phyloP scores from a whole-genome alignment of 2,113 vertebrate species.

The Engraulis encrasicolus region DNA sequence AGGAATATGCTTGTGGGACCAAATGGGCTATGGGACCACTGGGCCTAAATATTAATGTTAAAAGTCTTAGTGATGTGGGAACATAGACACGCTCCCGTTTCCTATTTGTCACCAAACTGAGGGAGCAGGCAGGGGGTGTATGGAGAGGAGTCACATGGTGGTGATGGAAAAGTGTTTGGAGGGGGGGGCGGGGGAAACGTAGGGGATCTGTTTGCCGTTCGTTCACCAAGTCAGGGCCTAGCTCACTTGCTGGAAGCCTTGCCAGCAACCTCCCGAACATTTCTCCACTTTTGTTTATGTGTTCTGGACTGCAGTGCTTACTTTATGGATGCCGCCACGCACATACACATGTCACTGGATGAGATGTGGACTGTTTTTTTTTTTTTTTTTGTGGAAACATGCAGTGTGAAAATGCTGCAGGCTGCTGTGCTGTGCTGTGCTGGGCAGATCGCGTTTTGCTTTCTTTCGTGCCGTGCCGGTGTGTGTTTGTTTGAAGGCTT shows the following conservation, averaged over 20 bases:
- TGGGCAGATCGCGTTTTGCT: neutral
- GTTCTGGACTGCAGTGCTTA: conserved; percentile 8
- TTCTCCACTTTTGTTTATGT: conserved; percentile 11
- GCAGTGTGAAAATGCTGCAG: neutral
- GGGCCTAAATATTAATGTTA: no score
- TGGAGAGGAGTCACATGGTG: no score
- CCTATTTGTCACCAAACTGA: no score
- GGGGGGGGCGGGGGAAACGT: no score
- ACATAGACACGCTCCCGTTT: no score
- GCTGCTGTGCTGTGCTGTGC: neutral
- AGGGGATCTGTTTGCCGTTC: no score
- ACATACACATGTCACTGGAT: conserved; percentile 10
- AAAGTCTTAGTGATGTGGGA: no score
- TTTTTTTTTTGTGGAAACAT: no score
- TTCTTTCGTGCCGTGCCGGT: neutral
- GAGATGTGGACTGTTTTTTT: neutral
- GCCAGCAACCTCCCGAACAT: conserved; percentile 6
- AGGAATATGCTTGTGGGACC: no score
- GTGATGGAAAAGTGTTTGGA: no score
- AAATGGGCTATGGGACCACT: no score
- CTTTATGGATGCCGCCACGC: neutral
- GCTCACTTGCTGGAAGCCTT: neutral
- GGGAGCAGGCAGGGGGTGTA: no score
- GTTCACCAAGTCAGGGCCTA: neutral
- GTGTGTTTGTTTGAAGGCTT: neutral